A percentile compares a stretch with the other conserved stretches of the same genome.
phyloP scores from a whole-genome alignment of 2,888 invertebrate species.

The Belgica antarctica region DNA sequence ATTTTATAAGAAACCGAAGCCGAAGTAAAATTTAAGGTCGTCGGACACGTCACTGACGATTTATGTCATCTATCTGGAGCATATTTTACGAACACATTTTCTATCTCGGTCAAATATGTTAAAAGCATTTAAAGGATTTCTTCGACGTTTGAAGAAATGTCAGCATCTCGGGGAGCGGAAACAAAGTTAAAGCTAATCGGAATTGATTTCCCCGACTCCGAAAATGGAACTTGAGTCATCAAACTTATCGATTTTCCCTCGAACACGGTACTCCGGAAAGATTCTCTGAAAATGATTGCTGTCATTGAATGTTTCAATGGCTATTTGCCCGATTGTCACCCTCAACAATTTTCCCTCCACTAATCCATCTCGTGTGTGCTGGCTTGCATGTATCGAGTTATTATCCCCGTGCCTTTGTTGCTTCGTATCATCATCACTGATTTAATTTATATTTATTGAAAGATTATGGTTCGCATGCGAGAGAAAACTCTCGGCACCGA shows the following conservation, averaged over 20 bases:
- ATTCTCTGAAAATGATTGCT: not conserved
- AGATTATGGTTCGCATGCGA: slow-evolving; percentile 11
- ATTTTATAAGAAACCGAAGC: no score
- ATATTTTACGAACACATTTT: not conserved
- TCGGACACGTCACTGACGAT: not conserved
- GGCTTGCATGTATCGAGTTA: not conserved
- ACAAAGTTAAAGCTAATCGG: no score
- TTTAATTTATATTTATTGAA: slow-evolving; percentile 37
- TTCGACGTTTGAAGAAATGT: no score
- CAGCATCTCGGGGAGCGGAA: no score
- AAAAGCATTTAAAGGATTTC: not conserved
- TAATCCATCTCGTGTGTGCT: not conserved
- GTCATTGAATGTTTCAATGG: not conserved
- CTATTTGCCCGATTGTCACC: slow-evolving; percentile 17
- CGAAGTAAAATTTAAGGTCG: not conserved
- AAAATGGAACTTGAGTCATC: no score
- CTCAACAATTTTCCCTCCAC: not conserved
- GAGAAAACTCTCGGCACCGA: not conserved
- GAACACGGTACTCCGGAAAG: not conserved
- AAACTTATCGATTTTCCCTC: not conserved
- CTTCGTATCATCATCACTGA: slow-evolving; percentile 22
- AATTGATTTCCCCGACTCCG: no score
- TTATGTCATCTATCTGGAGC: not conserved
- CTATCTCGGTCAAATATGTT: not conserved
- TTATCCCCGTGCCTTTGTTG: not conserved